Base-by-base conservation (phyloP, 2,888 invertebrate genomes). In the Cyaniris semiargus region DNA sequence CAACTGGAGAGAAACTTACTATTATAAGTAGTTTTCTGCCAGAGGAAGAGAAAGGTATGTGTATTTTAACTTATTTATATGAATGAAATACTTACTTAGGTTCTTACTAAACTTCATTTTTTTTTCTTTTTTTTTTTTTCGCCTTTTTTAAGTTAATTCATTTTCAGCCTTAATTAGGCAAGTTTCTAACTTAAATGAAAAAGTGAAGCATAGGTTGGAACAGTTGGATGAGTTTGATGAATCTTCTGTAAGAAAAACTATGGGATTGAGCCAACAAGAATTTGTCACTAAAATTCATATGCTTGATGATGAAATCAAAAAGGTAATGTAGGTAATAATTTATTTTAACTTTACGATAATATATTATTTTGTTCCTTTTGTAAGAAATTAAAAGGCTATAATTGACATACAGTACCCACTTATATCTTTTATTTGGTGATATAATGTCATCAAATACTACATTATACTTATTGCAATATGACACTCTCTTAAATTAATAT, bases 221-320 rank as follows among this genome's bases (percentile, higher is more conserved):
- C 99, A 99, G 86, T 91, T 99, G 78, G 99, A 99, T 93, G 97
- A 98, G 84, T 97, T 98, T 91, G 99, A 99, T 87, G 98, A 98
- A 89, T 96, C 97, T 8, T 96, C 96, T 21, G 96, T 98, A 78
- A 96, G 97, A 83, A 98, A 97, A 91, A 97, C 97, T 91, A 95
- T 97, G 86, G 97, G 98, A 84, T 94, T 99, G 80, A 97, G 97
- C 3, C 99, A 99, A 88, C 97, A 98, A 87, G 98, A 99, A 87
- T 99, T 98, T 93, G 96, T 97, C 8, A 95, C 95, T 71, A 96
- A 97, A 83, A 97, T 99, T 80, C 97, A 98, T 84, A 97, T 98
- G 88, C 95, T 99, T n/a, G 98, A 97, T 91, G 96, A 96, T 85
- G 98, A 98, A 88, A 95, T 99, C 44, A 96, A 97, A 70, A 96